Percentiles rank a stretch among this genome's conserved stretches.
These are phyloP conservation scores for Mellilla xanthometata DNA, from an alignment of 2,888 invertebrate genomes.

Conservation along the genomic window DNA sequence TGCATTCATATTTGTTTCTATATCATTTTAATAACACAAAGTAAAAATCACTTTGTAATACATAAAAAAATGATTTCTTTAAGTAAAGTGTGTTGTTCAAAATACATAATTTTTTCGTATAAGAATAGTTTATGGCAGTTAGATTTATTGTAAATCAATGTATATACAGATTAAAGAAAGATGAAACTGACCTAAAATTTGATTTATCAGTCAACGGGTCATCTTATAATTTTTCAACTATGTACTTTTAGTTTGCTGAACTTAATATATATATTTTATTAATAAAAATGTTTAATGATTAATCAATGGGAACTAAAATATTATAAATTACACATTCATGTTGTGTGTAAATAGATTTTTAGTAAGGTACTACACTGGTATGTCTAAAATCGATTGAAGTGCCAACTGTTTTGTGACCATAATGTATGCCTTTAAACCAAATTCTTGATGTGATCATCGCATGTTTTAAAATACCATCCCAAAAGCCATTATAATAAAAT, in stretches of 20 bases:
- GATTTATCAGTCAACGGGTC: no score
- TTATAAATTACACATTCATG: background rate
- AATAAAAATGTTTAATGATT: background rate
- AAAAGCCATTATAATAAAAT: no score
- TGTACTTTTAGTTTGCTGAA: slow-evolving; percentile 2
- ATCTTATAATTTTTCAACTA: background rate
- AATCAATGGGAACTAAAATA: background rate
- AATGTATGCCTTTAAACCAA: no score
- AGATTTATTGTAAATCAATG: background rate
- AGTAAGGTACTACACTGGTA: no score
- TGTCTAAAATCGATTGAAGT: slow-evolving; percentile 5
- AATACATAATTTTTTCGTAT: no score
- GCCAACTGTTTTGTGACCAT: slow-evolving; percentile 7
- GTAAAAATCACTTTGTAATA: background rate
- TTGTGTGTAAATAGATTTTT: background rate
- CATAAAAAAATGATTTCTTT: no score
- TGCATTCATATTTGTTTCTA: slow-evolving; percentile 2
- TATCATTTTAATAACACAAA: background rate
- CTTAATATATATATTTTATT: no score
- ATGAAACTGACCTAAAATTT: no score
- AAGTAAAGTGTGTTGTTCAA: no score
- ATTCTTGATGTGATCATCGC: no score
- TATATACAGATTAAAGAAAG: no score
- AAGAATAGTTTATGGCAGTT: slow-evolving; percentile 1
- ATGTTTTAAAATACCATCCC: no score